Evolutionary conservation across 1,140 invertebrate species (phyloP).

Genomic region (Zaprionus africanus): DNA sequence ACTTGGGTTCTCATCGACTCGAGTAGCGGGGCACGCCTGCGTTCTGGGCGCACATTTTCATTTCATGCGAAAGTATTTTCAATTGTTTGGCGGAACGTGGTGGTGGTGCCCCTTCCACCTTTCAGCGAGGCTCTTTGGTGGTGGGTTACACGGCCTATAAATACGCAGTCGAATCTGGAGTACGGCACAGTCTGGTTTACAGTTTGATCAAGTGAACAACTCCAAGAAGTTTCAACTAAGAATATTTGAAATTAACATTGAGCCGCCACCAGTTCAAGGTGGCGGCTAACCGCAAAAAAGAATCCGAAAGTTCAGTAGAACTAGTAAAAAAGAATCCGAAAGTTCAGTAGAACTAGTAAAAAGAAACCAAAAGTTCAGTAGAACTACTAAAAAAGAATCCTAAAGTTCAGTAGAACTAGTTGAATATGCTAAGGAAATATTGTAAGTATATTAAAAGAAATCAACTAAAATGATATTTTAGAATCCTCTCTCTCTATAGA

Average conservation of each 20-base stretch:
- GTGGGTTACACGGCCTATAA: constrained; percentile 68
- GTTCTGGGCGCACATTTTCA: constrained; percentile 45
- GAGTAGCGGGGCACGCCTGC: constrained; percentile 63
- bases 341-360: constrained; percentile 2
- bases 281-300: constrained; percentile 36
- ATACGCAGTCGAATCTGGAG: constrained; percentile 53
- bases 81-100: constrained; percentile 36
- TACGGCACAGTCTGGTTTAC: constrained; percentile 53
- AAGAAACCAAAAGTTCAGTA: background rate
- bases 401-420: constrained; percentile 4
- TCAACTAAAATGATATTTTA: background rate
- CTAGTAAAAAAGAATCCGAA: background rate
- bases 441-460: constrained; percentile 15
- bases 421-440: background rate
- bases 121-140: constrained; percentile 39
- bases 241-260: background rate
- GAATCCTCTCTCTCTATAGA: background rate
- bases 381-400: background rate
- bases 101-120: constrained; percentile 5
- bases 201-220: constrained; percentile 47
- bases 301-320: background rate
- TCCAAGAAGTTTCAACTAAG: constrained; percentile 1
- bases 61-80: constrained; percentile 77
- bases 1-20: background rate
- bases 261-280: constrained; percentile 52